These are phyloP conservation scores for Luperina nickerlii DNA, from an alignment of 2,888 invertebrate genomes.

Conservation along the genomic window DNA sequence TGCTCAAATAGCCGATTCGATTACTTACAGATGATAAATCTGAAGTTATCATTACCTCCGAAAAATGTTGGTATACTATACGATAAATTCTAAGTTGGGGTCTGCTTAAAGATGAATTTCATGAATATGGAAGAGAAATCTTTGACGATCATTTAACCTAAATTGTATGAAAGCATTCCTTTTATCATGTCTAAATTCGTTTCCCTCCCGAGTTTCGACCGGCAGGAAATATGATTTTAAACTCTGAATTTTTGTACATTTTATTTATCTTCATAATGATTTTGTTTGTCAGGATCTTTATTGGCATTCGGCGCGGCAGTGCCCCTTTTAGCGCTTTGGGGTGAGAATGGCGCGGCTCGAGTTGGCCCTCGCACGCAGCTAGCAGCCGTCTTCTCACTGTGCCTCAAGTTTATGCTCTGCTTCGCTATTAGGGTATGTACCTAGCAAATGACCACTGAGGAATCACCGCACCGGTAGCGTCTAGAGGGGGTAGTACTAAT, in stretches of 20 bases:
- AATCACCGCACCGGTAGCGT: not conserved
- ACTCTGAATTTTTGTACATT: too few relatives aligned
- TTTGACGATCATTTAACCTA: not conserved
- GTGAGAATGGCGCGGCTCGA: constrained; percentile 73
- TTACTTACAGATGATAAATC: not conserved
- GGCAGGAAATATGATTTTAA: not conserved
- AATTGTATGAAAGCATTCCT: not conserved
- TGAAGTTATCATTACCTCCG: not conserved
- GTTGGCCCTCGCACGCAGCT: constrained; percentile 83
- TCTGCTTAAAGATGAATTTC: too few relatives aligned
- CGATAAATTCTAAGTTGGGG: too few relatives aligned
- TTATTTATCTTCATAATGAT: not conserved
- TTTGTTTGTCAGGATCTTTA: constrained; percentile 77
- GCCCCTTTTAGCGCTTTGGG: constrained; percentile 83
- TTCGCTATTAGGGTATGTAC: constrained; percentile 83
- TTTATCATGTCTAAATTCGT: not conserved
- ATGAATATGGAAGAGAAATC: not conserved
- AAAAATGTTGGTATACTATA: not conserved
- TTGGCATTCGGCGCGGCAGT: constrained; percentile 83
- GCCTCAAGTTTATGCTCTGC: constrained; percentile 84
- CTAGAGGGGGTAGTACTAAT: not conserved
- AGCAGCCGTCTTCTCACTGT: constrained; percentile 84
- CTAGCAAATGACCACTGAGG: not conserved
- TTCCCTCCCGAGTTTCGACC: too few relatives aligned
- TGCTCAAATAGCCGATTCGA: not conserved